Evolutionary conservation across 2,113 vertebrate genomes (phyloP).

Genomic region (Solea solea): DNA sequence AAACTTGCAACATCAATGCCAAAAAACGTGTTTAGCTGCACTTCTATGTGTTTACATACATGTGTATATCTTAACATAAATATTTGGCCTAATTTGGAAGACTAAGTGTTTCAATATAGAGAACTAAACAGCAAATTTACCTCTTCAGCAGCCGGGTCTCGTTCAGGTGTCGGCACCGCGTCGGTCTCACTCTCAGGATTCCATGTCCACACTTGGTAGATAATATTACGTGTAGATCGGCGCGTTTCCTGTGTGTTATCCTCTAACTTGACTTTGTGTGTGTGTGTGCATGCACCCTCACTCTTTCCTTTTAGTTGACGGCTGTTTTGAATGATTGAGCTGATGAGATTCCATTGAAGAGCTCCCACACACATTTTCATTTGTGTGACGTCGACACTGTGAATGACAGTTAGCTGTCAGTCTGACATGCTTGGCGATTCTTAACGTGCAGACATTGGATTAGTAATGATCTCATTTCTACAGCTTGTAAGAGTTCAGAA

Average conservation of each 20-base stretch:
- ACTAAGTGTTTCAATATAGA: neutral
- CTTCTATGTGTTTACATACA: too few relatives aligned
- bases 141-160: neutral
- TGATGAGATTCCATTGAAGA: neutral
- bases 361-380: neutral
- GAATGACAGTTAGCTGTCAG: too few relatives aligned
- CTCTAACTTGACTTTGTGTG: neutral
- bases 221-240: neutral
- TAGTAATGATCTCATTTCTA: too few relatives aligned
- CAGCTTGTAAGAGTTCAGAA: too few relatives aligned
- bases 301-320: neutral
- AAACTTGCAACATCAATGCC: neutral
- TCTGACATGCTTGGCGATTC: too few relatives aligned
- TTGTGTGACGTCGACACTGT: too few relatives aligned
- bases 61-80: neutral
- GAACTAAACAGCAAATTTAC: neutral
- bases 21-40: neutral
- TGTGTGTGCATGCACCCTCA: neutral
- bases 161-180: neutral
- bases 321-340: neutral
- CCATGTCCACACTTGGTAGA: neutral
- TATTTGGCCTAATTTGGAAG: neutral
- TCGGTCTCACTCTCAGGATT: conserved; percentile 1
- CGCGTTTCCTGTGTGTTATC: neutral
- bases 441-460: too few relatives aligned